Evolutionary conservation across 2,113 vertebrate species (phyloP).

Genomic region (Leptodactylus fuscus): DNA sequence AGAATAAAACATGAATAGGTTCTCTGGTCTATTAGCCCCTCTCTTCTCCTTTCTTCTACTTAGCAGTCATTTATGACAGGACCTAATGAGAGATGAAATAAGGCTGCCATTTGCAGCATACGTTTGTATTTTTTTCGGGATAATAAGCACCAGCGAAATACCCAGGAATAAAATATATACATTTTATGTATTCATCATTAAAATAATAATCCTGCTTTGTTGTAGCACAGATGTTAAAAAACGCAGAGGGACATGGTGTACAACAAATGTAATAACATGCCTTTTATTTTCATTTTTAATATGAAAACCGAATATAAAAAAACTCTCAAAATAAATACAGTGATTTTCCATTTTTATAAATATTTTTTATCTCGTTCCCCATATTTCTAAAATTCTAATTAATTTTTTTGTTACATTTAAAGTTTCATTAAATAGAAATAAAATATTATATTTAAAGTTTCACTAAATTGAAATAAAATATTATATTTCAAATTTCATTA

Average conservation of each 20-base stretch:
- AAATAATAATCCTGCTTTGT: constrained; percentile 35
- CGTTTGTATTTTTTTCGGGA: constrained; percentile 43
- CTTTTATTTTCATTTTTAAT: constrained; percentile 28
- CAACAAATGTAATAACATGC: neutral
- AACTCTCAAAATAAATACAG: constrained; percentile 9
- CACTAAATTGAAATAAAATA: neutral
- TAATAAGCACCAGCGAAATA: constrained; percentile 47
- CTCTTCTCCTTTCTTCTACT: constrained; percentile 47
- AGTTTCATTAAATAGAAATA: neutral
- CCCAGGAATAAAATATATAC: constrained; percentile 29
- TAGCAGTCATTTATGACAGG: constrained; percentile 52
- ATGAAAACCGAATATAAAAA: neutral
- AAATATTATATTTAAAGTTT: neutral
- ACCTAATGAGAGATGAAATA: constrained; percentile 59
- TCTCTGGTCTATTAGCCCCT: constrained; percentile 57
- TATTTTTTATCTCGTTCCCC: too few species aligned
- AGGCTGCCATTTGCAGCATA: constrained; percentile 43
- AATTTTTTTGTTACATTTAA: neutral
- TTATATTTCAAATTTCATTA: neutral
- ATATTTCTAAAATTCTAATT: neutral
- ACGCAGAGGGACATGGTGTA: neutral
- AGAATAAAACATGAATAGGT: constrained; percentile 64
- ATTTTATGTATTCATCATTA: constrained; percentile 43
- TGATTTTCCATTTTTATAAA: too few species aligned
- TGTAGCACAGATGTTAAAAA: neutral